Percentiles rank a stretch among this genome's conserved stretches.
Conservation (phyloP, 2,797 vertebrate genomes). For the Toxotes lorentzi region DNA sequence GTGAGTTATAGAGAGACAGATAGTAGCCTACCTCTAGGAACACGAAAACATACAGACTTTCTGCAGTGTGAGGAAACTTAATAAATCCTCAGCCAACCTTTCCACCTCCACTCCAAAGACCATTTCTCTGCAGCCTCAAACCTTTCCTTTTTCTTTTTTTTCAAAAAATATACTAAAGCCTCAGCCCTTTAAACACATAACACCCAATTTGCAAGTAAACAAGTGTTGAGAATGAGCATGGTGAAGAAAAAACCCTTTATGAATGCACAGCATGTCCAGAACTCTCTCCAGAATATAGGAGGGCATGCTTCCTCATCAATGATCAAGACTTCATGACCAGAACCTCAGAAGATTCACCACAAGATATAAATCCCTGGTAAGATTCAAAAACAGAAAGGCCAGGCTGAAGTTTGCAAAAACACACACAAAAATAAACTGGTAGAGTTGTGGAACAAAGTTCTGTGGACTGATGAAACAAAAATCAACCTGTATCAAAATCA, state of each 20-base stretch:
- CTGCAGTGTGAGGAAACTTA: conserved; percentile 43
- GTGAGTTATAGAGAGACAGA: not conserved
- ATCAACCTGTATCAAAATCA: not conserved
- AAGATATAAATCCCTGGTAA: not conserved
- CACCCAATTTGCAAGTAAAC: too few species aligned
- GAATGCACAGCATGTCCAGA: not conserved
- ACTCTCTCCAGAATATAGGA: not conserved
- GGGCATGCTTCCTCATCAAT: not conserved
- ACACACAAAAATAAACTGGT: not conserved
- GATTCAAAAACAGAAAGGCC: not conserved
- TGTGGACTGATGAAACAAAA: not conserved
- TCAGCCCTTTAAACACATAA: too few species aligned
- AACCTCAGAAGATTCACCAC: not conserved
- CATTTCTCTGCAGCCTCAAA: conserved; percentile 3
- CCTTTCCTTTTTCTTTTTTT: too few species aligned
- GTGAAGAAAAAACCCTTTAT: not conserved
- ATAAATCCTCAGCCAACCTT: conserved; percentile 45
- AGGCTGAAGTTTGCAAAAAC: not conserved
- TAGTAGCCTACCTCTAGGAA: not conserved
- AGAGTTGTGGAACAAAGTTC: not conserved
- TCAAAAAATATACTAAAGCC: not conserved
- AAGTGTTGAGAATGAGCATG: not conserved
- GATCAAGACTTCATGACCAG: not conserved
- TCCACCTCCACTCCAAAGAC: conserved; percentile 14
- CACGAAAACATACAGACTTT: conserved; percentile 33